phyloP scores from a whole-genome alignment of 2,888 invertebrate genomes.

The Pseudanteris insignis region DNA sequence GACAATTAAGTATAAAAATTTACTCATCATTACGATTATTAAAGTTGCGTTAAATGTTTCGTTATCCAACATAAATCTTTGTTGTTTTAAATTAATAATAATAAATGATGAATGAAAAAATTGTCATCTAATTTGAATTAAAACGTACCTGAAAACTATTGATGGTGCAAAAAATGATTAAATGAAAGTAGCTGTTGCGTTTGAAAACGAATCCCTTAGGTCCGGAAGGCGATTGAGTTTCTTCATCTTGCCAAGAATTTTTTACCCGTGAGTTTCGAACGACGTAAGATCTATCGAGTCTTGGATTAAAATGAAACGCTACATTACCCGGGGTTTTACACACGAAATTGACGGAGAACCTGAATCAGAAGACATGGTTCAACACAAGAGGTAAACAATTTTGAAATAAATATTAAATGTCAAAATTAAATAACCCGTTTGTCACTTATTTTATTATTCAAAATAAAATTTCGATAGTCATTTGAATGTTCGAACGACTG shows the following conservation, averaged over 20 bases:
- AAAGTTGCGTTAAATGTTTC: no score
- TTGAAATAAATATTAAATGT: background rate
- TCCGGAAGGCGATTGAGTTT: constrained; percentile 69
- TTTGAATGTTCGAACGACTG: background rate
- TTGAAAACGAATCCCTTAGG: constrained; percentile 52
- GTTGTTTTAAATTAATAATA: no score
- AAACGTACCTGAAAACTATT: constrained; percentile 58
- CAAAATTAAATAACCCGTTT: background rate
- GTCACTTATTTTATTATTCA: background rate
- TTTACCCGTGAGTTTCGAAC: constrained; percentile 78
- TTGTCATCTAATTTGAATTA: no score
- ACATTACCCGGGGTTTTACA: constrained; percentile 69
- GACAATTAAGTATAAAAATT: no score
- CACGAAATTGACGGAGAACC: constrained; percentile 74
- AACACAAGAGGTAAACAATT: background rate
- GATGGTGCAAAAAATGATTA: constrained; percentile 59
- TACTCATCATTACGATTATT: no score
- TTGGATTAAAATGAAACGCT: constrained; percentile 84
- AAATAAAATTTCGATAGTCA: background rate
- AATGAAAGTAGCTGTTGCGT: constrained; percentile 57
- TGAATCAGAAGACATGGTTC: constrained; percentile 52
- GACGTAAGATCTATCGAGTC: constrained; percentile 79
- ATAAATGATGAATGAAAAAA: background rate
- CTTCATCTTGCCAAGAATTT: constrained; percentile 80
- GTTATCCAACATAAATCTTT: no score